Evolutionary conservation across 2,797 vertebrate genomes (phyloP).

Genomic region (Acanthis flammea): DNA sequence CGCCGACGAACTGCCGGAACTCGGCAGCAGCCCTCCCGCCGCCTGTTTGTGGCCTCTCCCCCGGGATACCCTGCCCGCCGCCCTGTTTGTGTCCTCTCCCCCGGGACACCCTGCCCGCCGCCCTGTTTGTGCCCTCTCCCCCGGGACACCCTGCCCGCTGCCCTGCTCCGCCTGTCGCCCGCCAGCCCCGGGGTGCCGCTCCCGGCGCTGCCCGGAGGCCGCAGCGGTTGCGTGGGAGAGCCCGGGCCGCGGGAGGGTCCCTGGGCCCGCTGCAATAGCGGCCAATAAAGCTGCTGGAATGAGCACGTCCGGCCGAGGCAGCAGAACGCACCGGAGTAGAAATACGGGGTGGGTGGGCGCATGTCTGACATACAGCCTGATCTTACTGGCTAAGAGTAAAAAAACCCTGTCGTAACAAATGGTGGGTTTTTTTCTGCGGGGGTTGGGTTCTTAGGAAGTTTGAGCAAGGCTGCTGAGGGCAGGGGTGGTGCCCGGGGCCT

Average conservation of each 20-base stretch:
- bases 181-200: rapidly evolving
- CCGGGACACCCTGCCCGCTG: too few species aligned
- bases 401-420: neutral
- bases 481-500: too few species aligned
- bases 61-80: too few species aligned
- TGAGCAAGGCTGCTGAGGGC: neutral
- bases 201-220: neutral
- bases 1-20: neutral
- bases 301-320: rapidly evolving
- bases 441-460: rapidly evolving
- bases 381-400: neutral
- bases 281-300: neutral
- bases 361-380: neutral
- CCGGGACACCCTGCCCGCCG: too few species aligned
- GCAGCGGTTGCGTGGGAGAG: neutral
- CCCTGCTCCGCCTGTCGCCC: neutral
- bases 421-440: too few species aligned
- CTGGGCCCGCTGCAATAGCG: rapidly evolving
- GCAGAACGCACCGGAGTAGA: neutral
- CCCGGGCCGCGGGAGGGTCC: rapidly evolving
- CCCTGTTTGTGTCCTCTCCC: neutral
- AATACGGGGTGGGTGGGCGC: neutral
- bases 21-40: rapidly evolving
- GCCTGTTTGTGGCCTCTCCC: neutral
- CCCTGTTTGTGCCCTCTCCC: neutral